Evolutionary conservation across 2,797 vertebrate genomes (phyloP), one percentile per base, ranked within the genome.

Genomic region (Thunnus albacares): DNA sequence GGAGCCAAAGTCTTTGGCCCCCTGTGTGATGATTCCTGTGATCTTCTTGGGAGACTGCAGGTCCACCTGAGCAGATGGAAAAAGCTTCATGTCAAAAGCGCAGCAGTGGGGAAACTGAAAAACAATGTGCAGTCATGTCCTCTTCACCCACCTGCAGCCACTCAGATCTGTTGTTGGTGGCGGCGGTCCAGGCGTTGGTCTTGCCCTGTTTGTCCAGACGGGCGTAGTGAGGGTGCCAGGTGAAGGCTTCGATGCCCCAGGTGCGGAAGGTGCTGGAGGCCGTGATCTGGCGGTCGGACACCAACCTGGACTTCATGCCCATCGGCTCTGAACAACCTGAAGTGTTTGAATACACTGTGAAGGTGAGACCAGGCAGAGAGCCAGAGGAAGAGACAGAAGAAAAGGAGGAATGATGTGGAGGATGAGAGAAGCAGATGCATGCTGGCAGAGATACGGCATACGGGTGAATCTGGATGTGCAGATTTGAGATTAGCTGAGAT

Each of bases 171-270:
- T 85, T 79, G 1, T 95, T 97, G 79, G 79, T 83, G 58, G 94
- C 94, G 0, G 98, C 96, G 0, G 96, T 96, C 98, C 98, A 99
- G 83, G 98, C 98, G 0, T 99, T 99, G 83, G 96, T 97, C 92
- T 98, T 99, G 89, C 98, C 98, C n/a, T 94, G 96, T 83, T 96
- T 97, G 95, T 99, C 98, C 91, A 99, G 94, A 1, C 98, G 96
- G 17, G 96, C 98, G 0, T 96, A 98, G 88, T 96, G 93, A 1
- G 98, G 96, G 66, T 95, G 81, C 98, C 98, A 99, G 80, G 96
- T 96, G 82, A 99, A 97, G 13, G 96, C 93, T 1, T 95, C 95
- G 0, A 99, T 95, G 82, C 97, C 97, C 97, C 97, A 99, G 3
- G 97, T 98, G 87, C 95, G 96, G 94, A 96, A 97, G 71, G 93